phyloP scores from a whole-genome alignment of 2,888 invertebrate genomes.

The Napeogenes inachia region DNA sequence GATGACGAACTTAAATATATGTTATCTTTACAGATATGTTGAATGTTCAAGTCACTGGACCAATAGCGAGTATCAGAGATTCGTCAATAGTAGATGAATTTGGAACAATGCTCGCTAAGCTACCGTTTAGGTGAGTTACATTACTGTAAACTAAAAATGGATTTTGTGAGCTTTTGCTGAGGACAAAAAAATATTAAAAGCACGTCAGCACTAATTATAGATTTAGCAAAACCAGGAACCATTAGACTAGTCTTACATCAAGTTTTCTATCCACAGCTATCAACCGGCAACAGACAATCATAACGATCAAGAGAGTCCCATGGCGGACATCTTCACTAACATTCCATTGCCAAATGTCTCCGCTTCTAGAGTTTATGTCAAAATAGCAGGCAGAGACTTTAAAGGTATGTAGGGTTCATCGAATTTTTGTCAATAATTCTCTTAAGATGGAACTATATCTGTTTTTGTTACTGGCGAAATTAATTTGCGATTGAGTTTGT shows the following conservation, averaged over 20 bases:
- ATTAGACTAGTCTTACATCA: too few relatives aligned
- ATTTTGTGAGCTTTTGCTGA: not conserved
- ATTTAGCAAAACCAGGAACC: too few relatives aligned
- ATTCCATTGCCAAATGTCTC: slow-evolving; percentile 52
- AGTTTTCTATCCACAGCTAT: slow-evolving; percentile 44
- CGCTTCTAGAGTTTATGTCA: slow-evolving; percentile 55
- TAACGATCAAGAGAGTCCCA: slow-evolving; percentile 25
- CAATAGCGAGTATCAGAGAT: slow-evolving; percentile 64
- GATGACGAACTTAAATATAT: too few relatives aligned
- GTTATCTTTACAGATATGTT: slow-evolving; percentile 45
- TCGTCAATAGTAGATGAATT: slow-evolving; percentile 61
- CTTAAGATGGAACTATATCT: too few relatives aligned
- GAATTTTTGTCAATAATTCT: not conserved
- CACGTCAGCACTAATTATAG: too few relatives aligned
- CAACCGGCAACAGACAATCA: slow-evolving; percentile 50
- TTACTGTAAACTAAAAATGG: not conserved
- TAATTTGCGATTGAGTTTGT: too few relatives aligned
- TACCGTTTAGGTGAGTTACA: slow-evolving; percentile 56
- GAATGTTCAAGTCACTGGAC: slow-evolving; percentile 58
- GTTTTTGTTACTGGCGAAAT: too few relatives aligned
- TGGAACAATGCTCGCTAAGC: slow-evolving; percentile 57
- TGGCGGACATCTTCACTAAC: slow-evolving; percentile 38
- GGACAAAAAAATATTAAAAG: not conserved
- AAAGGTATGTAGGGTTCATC: slow-evolving; percentile 46
- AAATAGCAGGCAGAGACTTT: slow-evolving; percentile 62